phyloP scores from a whole-genome alignment of 1,140 invertebrate species.

The Lamellibrachia luymesi region DNA sequence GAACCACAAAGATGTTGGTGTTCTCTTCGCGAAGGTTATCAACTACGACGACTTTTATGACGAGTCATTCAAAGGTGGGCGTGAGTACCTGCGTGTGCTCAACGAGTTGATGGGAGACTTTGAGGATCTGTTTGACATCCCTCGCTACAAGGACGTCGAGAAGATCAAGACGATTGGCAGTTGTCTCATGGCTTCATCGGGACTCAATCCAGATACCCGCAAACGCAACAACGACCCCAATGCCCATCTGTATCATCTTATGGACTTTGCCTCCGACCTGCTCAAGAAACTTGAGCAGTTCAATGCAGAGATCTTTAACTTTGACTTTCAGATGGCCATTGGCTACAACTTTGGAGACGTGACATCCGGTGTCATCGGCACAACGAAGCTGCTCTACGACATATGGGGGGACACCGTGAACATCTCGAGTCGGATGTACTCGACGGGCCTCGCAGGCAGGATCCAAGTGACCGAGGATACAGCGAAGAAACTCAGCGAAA shows the following conservation, averaged over 20 bases:
- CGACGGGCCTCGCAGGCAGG: conserved; percentile 59
- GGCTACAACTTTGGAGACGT: conserved; percentile 77
- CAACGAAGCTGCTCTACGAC: conserved; percentile 93
- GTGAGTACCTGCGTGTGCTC: conserved; percentile 88
- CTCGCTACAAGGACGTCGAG: conserved; percentile 84
- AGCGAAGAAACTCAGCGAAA: conserved; percentile 61
- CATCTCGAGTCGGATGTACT: conserved; percentile 93
- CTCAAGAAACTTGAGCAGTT: conserved; percentile 79
- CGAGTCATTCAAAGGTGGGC: conserved; percentile 83
- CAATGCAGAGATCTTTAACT: conserved; percentile 83
- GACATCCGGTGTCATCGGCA: conserved; percentile 93
- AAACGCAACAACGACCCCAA: conserved; percentile 64
- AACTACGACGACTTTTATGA: conserved; percentile 97
- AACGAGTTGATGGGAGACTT: conserved; percentile 94
- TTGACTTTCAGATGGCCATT: conserved; percentile 82
- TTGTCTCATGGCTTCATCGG: conserved; percentile 96
- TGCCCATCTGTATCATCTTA: conserved; percentile 78
- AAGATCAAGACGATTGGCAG: conserved; percentile 98
- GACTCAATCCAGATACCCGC: conserved; percentile 75
- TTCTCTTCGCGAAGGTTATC: conserved; percentile 91
- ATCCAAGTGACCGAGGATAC: conserved; percentile 42
- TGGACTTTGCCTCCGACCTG: conserved; percentile 86
- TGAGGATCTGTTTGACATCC: conserved; percentile 81
- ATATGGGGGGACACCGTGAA: conserved; percentile 99
- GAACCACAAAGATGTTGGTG: conserved; percentile 88